Evolutionary conservation across 2,113 vertebrate genomes (phyloP).

Genomic region (Zosterops lateralis): DNA sequence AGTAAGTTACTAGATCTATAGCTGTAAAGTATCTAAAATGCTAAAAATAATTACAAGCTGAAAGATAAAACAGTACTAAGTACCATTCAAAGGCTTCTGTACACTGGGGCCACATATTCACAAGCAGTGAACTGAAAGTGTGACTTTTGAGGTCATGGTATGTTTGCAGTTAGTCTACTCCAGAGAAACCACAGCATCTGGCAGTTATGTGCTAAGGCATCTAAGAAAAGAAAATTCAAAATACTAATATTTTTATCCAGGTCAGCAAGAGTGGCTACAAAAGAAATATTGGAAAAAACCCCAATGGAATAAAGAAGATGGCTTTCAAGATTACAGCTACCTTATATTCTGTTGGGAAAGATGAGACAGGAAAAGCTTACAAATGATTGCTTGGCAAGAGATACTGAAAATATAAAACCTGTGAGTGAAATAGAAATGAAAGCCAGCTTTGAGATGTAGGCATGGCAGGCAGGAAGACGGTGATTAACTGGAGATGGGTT

Average conservation of each 20-base stretch:
- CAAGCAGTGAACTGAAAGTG: neutral
- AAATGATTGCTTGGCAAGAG: too few species aligned
- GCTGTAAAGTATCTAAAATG: neutral
- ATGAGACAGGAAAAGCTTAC: too few species aligned
- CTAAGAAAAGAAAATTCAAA: neutral
- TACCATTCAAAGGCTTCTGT: neutral
- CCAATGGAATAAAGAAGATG: neutral
- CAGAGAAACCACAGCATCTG: neutral
- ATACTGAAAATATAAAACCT: too few species aligned
- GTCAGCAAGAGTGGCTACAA: neutral
- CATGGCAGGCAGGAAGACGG: too few species aligned
- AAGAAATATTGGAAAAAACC: neutral
- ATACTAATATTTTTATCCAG: neutral
- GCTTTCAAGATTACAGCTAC: neutral
- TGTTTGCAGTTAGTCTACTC: neutral
- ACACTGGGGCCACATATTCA: neutral
- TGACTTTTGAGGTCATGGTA: neutral
- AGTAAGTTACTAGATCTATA: neutral
- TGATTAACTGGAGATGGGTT: too few species aligned
- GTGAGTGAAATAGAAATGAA: too few species aligned
- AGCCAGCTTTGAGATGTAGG: too few species aligned
- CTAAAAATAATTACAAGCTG: neutral
- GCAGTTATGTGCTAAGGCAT: neutral
- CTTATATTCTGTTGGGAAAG: neutral
- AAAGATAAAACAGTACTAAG: neutral